Percentiles rank a stretch among this genome's conserved stretches.
Conservation (phyloP, 1,140 invertebrate species). For the Brachionus sp. region DNA sequence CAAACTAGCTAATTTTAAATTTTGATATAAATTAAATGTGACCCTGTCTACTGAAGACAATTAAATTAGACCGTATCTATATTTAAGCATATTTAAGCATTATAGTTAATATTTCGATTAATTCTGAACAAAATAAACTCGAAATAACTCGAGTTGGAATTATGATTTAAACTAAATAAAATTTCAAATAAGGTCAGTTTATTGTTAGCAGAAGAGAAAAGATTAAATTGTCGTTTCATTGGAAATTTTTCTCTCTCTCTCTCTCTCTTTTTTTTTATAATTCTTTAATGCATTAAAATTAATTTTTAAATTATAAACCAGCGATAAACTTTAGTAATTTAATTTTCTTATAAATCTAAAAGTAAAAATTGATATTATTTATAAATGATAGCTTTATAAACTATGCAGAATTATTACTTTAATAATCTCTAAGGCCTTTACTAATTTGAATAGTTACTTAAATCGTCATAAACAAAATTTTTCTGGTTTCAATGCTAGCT, state of each 20-base stretch:
- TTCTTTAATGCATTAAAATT: background rate
- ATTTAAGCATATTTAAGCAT: background rate
- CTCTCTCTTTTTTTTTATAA: background rate
- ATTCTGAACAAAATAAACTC: background rate
- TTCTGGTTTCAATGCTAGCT: background rate
- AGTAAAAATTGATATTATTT: background rate
- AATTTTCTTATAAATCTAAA: too few species aligned
- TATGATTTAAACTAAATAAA: background rate
- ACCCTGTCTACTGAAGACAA: background rate
- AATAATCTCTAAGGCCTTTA: background rate
- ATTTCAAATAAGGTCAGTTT: background rate
- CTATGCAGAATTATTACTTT: too few species aligned
- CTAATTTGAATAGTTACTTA: background rate
- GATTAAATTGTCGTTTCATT: background rate
- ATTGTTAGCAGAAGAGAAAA: background rate
- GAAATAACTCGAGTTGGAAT: background rate
- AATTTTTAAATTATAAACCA: background rate
- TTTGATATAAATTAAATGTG: background rate
- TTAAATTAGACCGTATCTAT: constrained; percentile 2
- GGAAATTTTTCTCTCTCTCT: background rate
- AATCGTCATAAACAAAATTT: background rate
- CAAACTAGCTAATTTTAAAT: background rate
- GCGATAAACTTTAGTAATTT: too few species aligned
- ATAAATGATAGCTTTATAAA: too few species aligned
- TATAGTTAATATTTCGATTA: background rate